phyloP scores from a whole-genome alignment of 2,113 vertebrate genomes.

The Brachypteracias leptosomus region DNA sequence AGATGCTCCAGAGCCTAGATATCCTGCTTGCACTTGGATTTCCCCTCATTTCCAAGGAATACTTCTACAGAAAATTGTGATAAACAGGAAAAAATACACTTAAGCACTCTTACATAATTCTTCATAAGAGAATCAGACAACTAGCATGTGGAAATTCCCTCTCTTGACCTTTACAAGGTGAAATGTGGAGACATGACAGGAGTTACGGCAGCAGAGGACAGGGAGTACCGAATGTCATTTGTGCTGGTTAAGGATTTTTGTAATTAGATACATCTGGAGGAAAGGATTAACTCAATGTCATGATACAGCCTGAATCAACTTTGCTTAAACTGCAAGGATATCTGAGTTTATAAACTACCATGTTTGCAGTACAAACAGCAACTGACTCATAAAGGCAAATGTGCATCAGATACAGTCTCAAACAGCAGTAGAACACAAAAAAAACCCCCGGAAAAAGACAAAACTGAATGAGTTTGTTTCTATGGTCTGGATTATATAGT shows the following conservation, averaged over 20 bases:
- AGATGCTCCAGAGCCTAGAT: neutral
- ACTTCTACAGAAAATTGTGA: neutral
- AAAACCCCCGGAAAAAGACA: neutral
- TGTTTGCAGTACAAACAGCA: neutral
- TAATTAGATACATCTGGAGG: neutral
- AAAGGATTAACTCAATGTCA: neutral
- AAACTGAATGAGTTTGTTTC: neutral
- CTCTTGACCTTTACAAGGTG: slow-evolving; percentile 8
- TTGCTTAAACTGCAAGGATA: slow-evolving; percentile 18
- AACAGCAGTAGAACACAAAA: neutral
- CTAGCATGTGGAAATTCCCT: slow-evolving; percentile 18
- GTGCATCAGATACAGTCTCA: neutral
- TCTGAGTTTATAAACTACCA: neutral
- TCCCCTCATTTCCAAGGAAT: neutral
- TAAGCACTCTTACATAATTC: neutral
- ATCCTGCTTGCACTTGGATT: neutral
- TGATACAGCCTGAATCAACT: neutral
- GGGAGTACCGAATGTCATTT: neutral
- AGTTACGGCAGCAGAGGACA: neutral
- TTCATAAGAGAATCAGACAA: neutral
- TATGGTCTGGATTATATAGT: neutral
- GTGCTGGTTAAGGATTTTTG: neutral
- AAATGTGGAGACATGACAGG: neutral
- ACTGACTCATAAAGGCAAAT: neutral
- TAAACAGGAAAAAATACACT: slow-evolving; percentile 22